A percentile compares a stretch with the other conserved stretches of the same genome.
Conservation (phyloP, 2,888 invertebrate species). For the Schizaphis graminum region DNA sequence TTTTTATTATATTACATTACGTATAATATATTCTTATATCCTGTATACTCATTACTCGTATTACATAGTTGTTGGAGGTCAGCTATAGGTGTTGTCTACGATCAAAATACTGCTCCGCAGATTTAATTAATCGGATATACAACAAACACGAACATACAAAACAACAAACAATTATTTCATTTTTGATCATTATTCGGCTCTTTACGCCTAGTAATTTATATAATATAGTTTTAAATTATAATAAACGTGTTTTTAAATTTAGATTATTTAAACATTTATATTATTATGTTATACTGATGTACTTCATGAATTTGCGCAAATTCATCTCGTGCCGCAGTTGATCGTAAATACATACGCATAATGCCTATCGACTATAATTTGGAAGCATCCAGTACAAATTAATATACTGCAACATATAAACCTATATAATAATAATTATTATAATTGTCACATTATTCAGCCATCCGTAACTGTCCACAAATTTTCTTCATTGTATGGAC, state of each 20-base stretch:
- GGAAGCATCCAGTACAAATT: not conserved
- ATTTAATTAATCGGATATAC: not conserved
- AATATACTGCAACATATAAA: not conserved
- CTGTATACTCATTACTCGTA: not conserved
- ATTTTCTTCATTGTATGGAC: not conserved
- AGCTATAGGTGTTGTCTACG: not conserved
- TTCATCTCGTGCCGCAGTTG: not conserved
- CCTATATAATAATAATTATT: not conserved
- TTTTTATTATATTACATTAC: not conserved
- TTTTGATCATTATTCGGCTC: not conserved
- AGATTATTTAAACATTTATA: not conserved
- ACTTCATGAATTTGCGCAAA: not conserved
- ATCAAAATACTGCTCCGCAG: not conserved
- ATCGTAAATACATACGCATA: not conserved
- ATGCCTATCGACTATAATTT: not conserved
- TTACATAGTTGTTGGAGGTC: not conserved
- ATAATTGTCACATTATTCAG: not conserved
- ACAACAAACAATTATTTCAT: not conserved
- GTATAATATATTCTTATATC: not conserved
- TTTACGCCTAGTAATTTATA: not conserved
- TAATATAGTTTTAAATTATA: not conserved
- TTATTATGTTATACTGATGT: not conserved
- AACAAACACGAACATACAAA: not conserved
- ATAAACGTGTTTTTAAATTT: not conserved
- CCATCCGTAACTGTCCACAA: not conserved